Evolutionary conservation across 2,888 invertebrate species (phyloP), one percentile per base, ranked within the genome.

Genomic region (Rosalia funebris): DNA sequence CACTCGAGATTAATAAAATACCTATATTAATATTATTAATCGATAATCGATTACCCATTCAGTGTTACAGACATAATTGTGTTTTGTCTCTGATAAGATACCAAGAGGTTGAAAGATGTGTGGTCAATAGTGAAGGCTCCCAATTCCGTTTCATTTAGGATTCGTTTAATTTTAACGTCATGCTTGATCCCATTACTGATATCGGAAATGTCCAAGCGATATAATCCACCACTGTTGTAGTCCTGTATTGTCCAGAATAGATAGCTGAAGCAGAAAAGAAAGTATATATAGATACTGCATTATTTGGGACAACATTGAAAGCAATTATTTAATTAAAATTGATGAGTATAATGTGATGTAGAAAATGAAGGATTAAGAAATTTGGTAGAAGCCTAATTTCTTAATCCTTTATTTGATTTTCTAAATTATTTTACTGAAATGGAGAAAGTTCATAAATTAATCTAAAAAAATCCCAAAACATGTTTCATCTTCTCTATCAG

Each of bases 71-170:
- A 89, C 66, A 91, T 84, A 1, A 95, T 90, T 0, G 93, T 93
- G 72, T 93, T 93, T 54, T 87, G 84, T 25, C 84, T 84, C 58
- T 91, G 87, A 77, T 91, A 88, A 0, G 93, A 89, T 1, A 93
- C 89, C 9, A 94, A 84, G 2, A 96, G 82, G 60, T 91, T 86
- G 75, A 93, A 93, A 76, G 92, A 92, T 0, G 88, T 87, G 71
- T 92, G 90, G 76, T 95, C 95, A 0, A 95, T 89, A 0, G 91
- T 89, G 74, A 95, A 94, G 0, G 93, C 90, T 2, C 90, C 91
- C n/a, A 95, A 82, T 71, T 90, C 83, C 0, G 86, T 81, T 66
- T 89, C 89, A 46, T 87, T 84, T 2, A 90, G 83, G 54, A 91
- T 89, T 47, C 86, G 79, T 73, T 88, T 86, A 0, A 89, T 89